Base-by-base conservation (phyloP, 2,888 invertebrate species). In the Tiliacea aurago region DNA sequence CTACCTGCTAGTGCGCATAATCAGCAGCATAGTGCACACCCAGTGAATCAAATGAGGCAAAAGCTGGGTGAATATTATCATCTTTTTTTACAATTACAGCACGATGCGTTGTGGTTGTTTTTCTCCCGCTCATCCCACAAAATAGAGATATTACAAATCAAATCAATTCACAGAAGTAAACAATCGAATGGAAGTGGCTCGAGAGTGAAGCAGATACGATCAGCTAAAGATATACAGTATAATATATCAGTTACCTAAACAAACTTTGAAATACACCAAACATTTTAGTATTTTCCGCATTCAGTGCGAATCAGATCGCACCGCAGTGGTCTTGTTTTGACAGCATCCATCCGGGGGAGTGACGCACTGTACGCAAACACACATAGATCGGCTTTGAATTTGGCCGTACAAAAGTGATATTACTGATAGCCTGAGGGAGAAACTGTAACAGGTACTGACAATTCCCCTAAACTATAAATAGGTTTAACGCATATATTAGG, bases 291-390 rank as follows among this genome's bases (percentile, higher is more conserved):
- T 59, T 45, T 47, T 69, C 72, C 28, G 61, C 51, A 55, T 62
- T 61, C 64, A 62, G 28, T 15, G 49, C 28, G 49, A 13, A 37
- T 45, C 45, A 28, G 28, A 49, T 45, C 49, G 41, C 33, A 49
- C 58, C 53, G 59, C 41, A 43, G 43, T 58, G 47, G 63, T 64
- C 76, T 65, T 78, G 80, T 78, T 78, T 45, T 78, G 75, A 81
- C 79, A 75, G 70, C 51, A 53, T 47, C 51, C 55, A 41, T 47
- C 33, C 51, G 76, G 13, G 10, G 10, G 51, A 66, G 51, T 58
- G 76, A 59, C 76, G 49, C 53, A 13, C 9, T 15, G 18, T 62
- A 45, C 45, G 43, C 56, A 75, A 68, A 80, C 70, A 65, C 47
- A 65, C 33, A 49, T 13, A 10, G 47, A 45, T 45, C 55, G 28